Percentiles rank a stretch among this genome's conserved stretches.
phyloP scores from a whole-genome alignment of 2,797 vertebrate genomes.

The Adrianichthys oophorus region DNA sequence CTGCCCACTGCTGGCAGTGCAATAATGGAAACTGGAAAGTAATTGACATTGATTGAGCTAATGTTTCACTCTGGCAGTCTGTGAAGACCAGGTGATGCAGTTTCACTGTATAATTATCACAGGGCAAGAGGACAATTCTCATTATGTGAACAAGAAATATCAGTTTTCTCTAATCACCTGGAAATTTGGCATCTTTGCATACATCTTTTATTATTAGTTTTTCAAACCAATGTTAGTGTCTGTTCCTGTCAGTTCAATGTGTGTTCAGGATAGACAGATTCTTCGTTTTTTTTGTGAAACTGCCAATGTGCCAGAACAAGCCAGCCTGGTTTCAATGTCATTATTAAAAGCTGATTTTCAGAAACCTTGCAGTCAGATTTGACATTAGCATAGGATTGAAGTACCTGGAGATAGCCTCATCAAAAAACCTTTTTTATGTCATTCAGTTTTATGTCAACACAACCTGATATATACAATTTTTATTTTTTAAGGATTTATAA shows the following conservation, averaged over 20 bases:
- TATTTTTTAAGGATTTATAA: no score
- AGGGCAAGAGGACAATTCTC: slow-evolving; percentile 54
- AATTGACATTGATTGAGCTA: slow-evolving; percentile 81
- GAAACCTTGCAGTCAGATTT: no score
- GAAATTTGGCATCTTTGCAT: slow-evolving; percentile 53
- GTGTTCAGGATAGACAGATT: no score
- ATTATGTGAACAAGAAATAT: slow-evolving; percentile 70
- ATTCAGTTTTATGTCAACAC: no score
- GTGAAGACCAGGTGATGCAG: slow-evolving; percentile 62
- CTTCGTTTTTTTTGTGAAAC: slow-evolving; percentile 6
- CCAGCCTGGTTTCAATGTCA: not conserved
- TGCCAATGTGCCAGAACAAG: slow-evolving; percentile 6
- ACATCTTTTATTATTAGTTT: not conserved
- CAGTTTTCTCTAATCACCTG: slow-evolving; percentile 62
- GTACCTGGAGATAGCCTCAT: no score
- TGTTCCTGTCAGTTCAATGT: slow-evolving; percentile 22
- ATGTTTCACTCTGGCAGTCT: slow-evolving; percentile 69
- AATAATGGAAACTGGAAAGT: slow-evolving; percentile 74
- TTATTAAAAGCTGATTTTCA: not conserved
- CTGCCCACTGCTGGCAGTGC: slow-evolving; percentile 63
- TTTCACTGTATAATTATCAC: slow-evolving; percentile 60
- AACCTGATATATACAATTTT: no score
- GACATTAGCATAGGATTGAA: no score
- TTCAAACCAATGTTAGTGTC: slow-evolving; percentile 14
- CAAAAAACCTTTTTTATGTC: no score